Evolutionary conservation across 2,797 vertebrate genomes (phyloP), one percentile per base, ranked within the genome.

Genomic region (Ctenosaura bakeri): DNA sequence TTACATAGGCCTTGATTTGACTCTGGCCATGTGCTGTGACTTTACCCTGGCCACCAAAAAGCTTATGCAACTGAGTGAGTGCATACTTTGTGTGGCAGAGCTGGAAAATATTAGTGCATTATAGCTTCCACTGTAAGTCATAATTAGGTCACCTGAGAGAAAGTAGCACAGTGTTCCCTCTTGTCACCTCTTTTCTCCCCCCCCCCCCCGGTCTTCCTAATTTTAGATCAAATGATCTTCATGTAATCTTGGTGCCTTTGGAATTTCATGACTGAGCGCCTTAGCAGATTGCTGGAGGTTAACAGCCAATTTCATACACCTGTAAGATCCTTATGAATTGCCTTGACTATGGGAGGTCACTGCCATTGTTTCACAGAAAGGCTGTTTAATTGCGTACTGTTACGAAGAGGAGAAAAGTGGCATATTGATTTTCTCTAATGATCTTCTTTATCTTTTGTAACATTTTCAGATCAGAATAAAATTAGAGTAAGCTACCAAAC

Each of bases 191-290:
- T 94, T 73, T 46, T 16, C n/a, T 32, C 42, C 12, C 4, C 4
- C n/a, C 42, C 42, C 26, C 42, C 16, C 14, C 32, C 20, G 38
- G 90, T 95, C 93, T 94, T 95, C 94, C 92, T 94, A 96, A 96
- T 93, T 95, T 96, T 86, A 22, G 87, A 91, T 76, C 52, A 95
- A 96, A 87, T 73, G 2, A 69, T 93, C 90, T 95, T 95, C 92
- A 92, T 92, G 12, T 59, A 90, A 88, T 92, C n/a, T 94, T 86
- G 12, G 94, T 91, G 89, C 74, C 10, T 94, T 91, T 89, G 92
- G 92, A 96, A 94, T 95, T 93, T 95, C 94, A 93, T 88, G 95
- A 96, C 93, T 94, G 94, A 95, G 35, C 89, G 86, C 86, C 92
- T 91, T 22, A 0, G 64, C 82, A 92, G 91, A 83, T 92, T 92